Conservation (phyloP, 2,888 invertebrate species). For the Julus scandinavius region DNA sequence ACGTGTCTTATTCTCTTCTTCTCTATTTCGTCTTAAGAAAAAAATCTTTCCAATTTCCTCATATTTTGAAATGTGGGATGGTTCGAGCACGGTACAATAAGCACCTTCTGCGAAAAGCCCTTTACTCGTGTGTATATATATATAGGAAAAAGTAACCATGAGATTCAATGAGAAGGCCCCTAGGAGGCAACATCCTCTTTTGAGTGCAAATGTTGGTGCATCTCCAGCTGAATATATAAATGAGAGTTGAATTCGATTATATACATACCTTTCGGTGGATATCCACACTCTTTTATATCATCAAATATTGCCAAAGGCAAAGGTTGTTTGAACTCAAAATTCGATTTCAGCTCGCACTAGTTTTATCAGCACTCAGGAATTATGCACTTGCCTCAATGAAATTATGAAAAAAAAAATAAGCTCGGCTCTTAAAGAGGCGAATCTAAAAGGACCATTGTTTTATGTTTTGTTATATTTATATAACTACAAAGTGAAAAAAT, state of each 20-base stretch:
- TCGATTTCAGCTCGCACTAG: neutral
- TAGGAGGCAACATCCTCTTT: conserved; percentile 39
- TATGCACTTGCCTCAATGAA: neutral
- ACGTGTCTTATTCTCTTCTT: neutral
- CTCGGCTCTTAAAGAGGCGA: neutral
- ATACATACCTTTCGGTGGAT: neutral
- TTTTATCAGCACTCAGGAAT: neutral
- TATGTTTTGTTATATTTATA: neutral
- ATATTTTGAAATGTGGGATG: conserved; percentile 4
- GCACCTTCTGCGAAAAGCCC: neutral
- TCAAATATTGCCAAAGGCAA: conserved; percentile 26
- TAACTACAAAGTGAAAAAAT: neutral
- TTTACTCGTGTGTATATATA: neutral
- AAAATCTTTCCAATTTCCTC: conserved; percentile 43
- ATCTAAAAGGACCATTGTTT: neutral
- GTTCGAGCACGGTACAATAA: neutral
- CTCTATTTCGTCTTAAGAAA: neutral
- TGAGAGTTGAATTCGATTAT: conserved; percentile 45
- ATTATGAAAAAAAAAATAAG: neutral
- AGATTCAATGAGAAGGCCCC: conserved; percentile 17
- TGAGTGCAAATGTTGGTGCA: conserved; percentile 14
- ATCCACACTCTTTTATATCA: conserved; percentile 17
- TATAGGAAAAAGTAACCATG: neutral
- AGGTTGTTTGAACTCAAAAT: conserved; percentile 43
- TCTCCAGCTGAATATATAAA: conserved; percentile 20